Evolutionary conservation across 2,888 invertebrate genomes (phyloP).

Genomic region (Myopa testacea): DNA sequence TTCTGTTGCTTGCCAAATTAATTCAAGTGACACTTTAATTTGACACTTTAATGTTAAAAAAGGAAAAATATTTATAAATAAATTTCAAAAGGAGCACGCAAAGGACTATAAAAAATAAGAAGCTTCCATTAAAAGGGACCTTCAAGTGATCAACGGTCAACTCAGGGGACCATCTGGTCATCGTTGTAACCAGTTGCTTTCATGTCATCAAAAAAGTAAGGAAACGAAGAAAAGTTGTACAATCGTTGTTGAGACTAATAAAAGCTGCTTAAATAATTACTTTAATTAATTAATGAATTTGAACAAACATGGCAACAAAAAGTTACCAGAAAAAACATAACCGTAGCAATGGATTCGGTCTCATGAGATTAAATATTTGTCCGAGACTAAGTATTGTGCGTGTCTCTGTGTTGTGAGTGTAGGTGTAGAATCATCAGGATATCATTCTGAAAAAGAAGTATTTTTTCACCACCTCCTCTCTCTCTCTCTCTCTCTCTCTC

Average conservation of each 20-base stretch:
- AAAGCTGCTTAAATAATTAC: slow-evolving; percentile 52
- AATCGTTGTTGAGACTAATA: not conserved
- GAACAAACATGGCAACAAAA: slow-evolving; percentile 50
- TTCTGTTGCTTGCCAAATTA: slow-evolving; percentile 24
- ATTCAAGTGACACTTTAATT: slow-evolving; percentile 36
- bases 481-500: slow-evolving; percentile 4
- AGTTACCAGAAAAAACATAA: not conserved
- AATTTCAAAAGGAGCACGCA: not conserved
- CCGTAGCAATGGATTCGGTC: not conserved
- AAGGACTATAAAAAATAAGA: not conserved
- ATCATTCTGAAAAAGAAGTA: slow-evolving; percentile 7
- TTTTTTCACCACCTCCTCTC: not conserved
- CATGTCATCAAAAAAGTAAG: too few species aligned
- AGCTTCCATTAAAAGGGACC: not conserved
- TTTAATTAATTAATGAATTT: slow-evolving; percentile 64
- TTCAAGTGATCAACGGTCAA: too few species aligned
- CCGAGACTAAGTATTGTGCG: not conserved
- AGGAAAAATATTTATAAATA: not conserved
- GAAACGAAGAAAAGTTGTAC: not conserved
- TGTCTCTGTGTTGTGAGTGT: not conserved
- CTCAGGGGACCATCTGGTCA: too few species aligned
- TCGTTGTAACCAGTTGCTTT: too few species aligned
- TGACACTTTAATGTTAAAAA: slow-evolving; percentile 38
- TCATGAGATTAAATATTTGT: slow-evolving; percentile 8
- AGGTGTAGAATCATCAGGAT: not conserved